Evolutionary conservation across 2,888 invertebrate species (phyloP).

Genomic region (Sminthurides aquaticus): DNA sequence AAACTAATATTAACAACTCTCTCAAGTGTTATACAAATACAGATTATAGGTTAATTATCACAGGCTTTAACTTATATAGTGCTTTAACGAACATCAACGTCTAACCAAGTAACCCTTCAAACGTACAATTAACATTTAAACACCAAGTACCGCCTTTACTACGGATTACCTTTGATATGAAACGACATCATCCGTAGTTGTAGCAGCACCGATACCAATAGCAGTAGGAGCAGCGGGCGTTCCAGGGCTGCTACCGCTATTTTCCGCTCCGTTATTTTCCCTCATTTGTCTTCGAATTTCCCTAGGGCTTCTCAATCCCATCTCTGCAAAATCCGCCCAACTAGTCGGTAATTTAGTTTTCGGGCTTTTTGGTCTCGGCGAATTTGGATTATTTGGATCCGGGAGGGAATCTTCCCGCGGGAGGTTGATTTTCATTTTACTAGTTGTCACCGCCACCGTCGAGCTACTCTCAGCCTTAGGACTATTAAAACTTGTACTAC

Average conservation of each 20-base stretch:
- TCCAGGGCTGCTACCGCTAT: background rate
- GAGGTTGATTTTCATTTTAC: constrained; percentile 63
- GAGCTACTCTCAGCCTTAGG: constrained; percentile 27
- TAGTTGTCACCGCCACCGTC: constrained; percentile 49
- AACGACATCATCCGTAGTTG: constrained; percentile 39
- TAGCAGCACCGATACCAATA: background rate
- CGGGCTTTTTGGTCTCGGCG: constrained; percentile 48
- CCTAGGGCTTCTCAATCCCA: constrained; percentile 52
- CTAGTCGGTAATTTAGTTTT: constrained; percentile 50
- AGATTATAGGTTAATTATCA: too few species aligned
- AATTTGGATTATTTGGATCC: constrained; percentile 18
- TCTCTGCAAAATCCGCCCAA: constrained; percentile 48
- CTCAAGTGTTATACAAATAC: too few species aligned
- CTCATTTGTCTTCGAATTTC: constrained; percentile 49
- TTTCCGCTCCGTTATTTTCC: constrained; percentile 37
- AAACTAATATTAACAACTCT: too few species aligned
- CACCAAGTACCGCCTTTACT: too few species aligned
- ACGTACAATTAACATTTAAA: too few species aligned
- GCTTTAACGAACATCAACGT: too few species aligned
- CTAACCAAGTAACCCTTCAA: too few species aligned
- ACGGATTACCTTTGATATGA: constrained; percentile 45
- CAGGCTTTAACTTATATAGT: too few species aligned
- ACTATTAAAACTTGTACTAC: constrained; percentile 6
- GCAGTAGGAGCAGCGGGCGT: background rate
- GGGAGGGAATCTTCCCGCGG: constrained; percentile 55